Evolutionary conservation across 1,140 invertebrate genomes (phyloP), one percentile per base, ranked within the genome.

Genomic region (Solenopsis invicta): DNA sequence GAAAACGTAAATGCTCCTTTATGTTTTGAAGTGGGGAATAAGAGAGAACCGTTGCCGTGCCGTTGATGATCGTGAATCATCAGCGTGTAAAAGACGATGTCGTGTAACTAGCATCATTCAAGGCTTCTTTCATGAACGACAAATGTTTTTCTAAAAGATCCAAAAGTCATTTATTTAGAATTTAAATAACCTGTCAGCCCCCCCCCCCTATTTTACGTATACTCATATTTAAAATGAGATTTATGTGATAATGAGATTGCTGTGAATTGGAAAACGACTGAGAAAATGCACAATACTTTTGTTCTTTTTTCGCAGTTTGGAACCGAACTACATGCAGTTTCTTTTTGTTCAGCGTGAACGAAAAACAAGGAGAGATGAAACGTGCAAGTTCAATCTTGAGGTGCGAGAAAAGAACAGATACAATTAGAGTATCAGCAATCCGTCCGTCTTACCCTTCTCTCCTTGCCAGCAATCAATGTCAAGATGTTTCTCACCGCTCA

Each of bases 1-100:
- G 54, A 84, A 84, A 74, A 21, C 37, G 21, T 82, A 34, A 72
- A 62, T 72, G 24, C 10, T 8, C 9, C n/a, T 48, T 45, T 21
- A 6, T 45, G 21, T 48, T 82, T 64, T 10, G 37, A 34, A 52
- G 10, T 21, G 6, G 37, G 41, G 8, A n/a, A 5, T 24, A 16
- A 0, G 34, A 45, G 37, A 29, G 8, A 18, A 29, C 34, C 6
- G 21, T 71, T 71, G 18, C 10, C 12, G 41, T 41, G 9, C 13
- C 29, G 18, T 69, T 52, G 29, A 54, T 3, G 16, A 80, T 54
- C 18, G 16, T 37, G 62, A 67, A 10, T 54, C 29, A 13, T 41
- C 66, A 37, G 12, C 21, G 4, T 13, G 4, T 29, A 29, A 18
- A 52, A 67, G n/a, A 16, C 56, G 10, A 13, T 71, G 2, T 13